Percentiles rank a stretch among this genome's conserved stretches.
Conservation (phyloP, 2,113 vertebrate species). For the Ptilorrhoa leucosticta region DNA sequence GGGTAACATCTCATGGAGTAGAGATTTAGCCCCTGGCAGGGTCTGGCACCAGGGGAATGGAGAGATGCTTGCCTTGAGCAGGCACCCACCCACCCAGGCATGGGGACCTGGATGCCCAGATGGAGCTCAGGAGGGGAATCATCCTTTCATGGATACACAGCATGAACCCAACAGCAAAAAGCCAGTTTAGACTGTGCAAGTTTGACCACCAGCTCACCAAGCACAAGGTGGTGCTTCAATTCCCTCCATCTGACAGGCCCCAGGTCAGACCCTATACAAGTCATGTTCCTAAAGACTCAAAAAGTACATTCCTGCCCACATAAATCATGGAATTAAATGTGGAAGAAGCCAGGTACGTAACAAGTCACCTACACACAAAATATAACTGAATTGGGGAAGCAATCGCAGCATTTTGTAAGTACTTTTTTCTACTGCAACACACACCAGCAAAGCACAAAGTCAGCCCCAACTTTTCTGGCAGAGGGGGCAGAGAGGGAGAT, state of each 20-base stretch:
- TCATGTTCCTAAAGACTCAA: neutral
- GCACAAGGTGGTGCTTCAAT: neutral
- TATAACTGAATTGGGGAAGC: neutral
- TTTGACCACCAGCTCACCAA: neutral
- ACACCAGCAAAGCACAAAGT: neutral
- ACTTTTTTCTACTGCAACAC: neutral
- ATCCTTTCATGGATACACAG: neutral
- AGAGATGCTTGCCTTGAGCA: neutral
- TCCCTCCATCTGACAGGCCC: neutral
- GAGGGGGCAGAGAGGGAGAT: neutral
- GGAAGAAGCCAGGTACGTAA: neutral
- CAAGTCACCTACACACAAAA: neutral
- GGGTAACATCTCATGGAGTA: neutral
- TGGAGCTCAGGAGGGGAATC: fast-evolving
- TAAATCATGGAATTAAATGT: neutral
- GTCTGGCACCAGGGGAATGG: neutral
- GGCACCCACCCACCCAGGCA: neutral
- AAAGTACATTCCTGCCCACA: neutral
- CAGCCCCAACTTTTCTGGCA: neutral
- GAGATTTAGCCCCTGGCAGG: neutral
- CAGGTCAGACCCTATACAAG: neutral
- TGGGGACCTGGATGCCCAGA: neutral
- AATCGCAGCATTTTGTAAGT: neutral
- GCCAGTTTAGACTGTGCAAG: fast-evolving
- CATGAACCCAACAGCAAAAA: neutral